These are phyloP conservation scores for Microplitis mediator DNA, from an alignment of 1,140 invertebrate species.

Conservation along the genomic window DNA sequence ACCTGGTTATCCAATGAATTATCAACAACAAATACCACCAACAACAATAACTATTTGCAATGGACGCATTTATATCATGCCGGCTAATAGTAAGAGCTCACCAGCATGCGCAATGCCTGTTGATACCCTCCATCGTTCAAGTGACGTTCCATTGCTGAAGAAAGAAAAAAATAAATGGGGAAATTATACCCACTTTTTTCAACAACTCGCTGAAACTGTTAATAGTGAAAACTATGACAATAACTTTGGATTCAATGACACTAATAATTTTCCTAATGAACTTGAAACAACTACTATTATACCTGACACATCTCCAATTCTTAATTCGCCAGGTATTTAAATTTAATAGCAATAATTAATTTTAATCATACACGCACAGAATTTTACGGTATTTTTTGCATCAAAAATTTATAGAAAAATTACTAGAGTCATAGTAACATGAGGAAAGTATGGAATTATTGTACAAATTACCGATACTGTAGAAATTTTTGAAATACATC, in stretches of 20 bases:
- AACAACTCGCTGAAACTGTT: not conserved
- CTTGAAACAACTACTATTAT: too few relatives aligned
- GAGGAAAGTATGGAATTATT: too few relatives aligned
- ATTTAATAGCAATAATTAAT: too few relatives aligned
- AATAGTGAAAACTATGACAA: not conserved
- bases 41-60: slow-evolving; percentile 38
- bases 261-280: too few relatives aligned
- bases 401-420: too few relatives aligned
- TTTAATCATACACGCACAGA: too few relatives aligned
- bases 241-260: not conserved
- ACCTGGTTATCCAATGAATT: not conserved
- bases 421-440: too few relatives aligned
- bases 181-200: slow-evolving; percentile 8
- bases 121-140: not conserved
- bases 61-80: slow-evolving; percentile 31
- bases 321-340: too few relatives aligned
- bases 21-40: not conserved
- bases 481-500: too few relatives aligned
- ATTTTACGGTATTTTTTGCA: too few relatives aligned
- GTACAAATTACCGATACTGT: too few relatives aligned
- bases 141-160: not conserved
- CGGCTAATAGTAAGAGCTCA: slow-evolving; percentile 26
- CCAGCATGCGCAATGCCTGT: slow-evolving; percentile 32
- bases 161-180: not conserved
- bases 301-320: too few relatives aligned